Conservation (phyloP, 1,140 invertebrate species). For the Stegodyphus dumicola region DNA sequence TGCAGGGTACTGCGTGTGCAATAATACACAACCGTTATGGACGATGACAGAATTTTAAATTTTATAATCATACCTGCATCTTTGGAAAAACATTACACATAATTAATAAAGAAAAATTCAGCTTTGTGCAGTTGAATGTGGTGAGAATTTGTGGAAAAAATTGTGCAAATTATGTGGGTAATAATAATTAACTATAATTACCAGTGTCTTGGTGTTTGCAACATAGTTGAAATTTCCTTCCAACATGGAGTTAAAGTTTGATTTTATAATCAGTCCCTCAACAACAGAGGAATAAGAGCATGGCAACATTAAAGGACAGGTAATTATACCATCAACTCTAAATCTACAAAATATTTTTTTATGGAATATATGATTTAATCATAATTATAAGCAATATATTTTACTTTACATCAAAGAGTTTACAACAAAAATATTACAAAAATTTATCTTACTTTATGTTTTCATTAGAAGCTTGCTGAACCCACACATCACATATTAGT, state of each 20-base stretch:
- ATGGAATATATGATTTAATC: background rate
- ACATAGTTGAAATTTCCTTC: constrained; percentile 4
- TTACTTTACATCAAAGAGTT: background rate
- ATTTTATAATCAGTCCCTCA: constrained; percentile 38
- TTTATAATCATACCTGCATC: background rate
- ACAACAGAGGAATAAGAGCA: constrained; percentile 33
- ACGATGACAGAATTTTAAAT: background rate
- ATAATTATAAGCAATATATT: background rate
- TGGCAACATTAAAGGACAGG: constrained; percentile 16
- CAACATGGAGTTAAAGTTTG: background rate
- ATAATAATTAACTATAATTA: constrained; percentile 25
- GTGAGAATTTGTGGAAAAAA: background rate
- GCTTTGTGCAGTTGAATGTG: background rate
- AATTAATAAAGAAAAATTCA: background rate
- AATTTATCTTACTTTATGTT: background rate
- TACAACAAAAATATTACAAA: background rate
- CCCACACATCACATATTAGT: constrained; percentile 3
- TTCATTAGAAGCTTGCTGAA: background rate
- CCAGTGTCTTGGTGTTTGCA: constrained; percentile 23
- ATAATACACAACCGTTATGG: background rate
- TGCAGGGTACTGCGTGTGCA: background rate
- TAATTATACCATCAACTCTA: constrained; percentile 16
- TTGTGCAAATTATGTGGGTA: background rate
- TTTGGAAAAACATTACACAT: background rate
- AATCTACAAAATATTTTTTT: constrained; percentile 51